Conservation (phyloP, 2,888 invertebrate species). For the Dioctria rufipes region DNA sequence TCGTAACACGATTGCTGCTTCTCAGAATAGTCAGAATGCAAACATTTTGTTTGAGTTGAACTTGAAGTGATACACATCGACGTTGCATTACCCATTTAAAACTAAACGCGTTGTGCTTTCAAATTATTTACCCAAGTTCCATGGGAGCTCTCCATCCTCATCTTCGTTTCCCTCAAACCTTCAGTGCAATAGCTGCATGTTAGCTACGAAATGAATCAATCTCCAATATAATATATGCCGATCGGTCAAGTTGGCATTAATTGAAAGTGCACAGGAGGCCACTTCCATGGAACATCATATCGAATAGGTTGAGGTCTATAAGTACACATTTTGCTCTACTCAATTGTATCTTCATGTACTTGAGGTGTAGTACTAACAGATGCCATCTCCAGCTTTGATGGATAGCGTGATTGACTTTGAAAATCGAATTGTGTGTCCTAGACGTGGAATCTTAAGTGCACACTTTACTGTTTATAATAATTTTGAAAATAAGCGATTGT, state of each 20-base stretch:
- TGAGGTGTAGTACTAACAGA: neutral
- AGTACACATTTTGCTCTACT: no score
- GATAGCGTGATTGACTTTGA: constrained; percentile 16
- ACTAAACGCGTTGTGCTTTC: constrained; percentile 45
- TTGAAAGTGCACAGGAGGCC: constrained; percentile 13
- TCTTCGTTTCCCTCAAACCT: neutral
- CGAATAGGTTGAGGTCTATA: no score
- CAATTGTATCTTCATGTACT: no score
- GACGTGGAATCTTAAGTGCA: constrained; percentile 21
- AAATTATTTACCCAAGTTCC: constrained; percentile 43
- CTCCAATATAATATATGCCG: constrained; percentile 28
- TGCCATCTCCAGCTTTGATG: neutral
- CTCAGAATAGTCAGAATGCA: constrained; percentile 28
- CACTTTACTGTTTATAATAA: no score
- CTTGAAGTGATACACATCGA: constrained; percentile 49
- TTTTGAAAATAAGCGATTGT: neutral
- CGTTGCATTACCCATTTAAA: constrained; percentile 39
- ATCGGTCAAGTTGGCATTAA: constrained; percentile 28
- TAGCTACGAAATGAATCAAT: constrained; percentile 40
- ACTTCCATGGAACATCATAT: no score
- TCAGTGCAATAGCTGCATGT: neutral
- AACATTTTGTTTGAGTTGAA: constrained; percentile 51
- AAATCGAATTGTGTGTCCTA: constrained; percentile 29
- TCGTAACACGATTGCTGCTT: constrained; percentile 19
- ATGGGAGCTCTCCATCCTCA: neutral